phyloP scores from a whole-genome alignment of 2,888 invertebrate species.

The Thysanoteuthis rhombus region DNA sequence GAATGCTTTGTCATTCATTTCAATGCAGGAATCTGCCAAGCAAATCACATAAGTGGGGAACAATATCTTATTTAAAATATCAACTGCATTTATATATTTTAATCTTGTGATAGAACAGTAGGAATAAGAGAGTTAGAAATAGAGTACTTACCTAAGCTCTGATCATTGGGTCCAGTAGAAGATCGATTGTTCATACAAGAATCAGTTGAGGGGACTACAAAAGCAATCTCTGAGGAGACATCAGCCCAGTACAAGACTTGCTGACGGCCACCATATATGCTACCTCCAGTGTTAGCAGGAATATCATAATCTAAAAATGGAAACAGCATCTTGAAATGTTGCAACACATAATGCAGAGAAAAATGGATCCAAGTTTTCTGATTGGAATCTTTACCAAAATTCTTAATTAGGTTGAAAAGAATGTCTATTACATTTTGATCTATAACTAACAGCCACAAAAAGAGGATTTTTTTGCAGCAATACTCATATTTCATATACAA shows the following conservation, averaged over 20 bases:
- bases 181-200: constrained; percentile 41
- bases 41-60: too few species aligned
- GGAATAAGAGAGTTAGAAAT: neutral
- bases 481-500: too few species aligned
- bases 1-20: too few species aligned
- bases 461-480: too few species aligned
- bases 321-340: neutral
- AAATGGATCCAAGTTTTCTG: neutral
- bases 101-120: too few species aligned
- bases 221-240: constrained; percentile 91
- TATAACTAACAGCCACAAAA: too few species aligned
- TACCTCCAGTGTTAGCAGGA: constrained; percentile 73
- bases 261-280: constrained; percentile 83
- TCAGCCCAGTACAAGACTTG: constrained; percentile 95
- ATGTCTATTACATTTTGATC: too few species aligned
- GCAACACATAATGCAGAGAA: neutral
- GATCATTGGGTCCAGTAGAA: constrained; percentile 19
- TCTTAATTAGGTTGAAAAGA: too few species aligned
- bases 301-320: constrained; percentile 50
- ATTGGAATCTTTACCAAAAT: too few species aligned
- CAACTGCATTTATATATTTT: too few species aligned
- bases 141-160: neutral
- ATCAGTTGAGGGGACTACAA: constrained; percentile 81
- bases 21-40: too few species aligned
- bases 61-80: too few species aligned